These are phyloP conservation scores for Peromyscus californicus DNA, from an alignment of 2,113 vertebrate genomes.

Conservation along the genomic window DNA sequence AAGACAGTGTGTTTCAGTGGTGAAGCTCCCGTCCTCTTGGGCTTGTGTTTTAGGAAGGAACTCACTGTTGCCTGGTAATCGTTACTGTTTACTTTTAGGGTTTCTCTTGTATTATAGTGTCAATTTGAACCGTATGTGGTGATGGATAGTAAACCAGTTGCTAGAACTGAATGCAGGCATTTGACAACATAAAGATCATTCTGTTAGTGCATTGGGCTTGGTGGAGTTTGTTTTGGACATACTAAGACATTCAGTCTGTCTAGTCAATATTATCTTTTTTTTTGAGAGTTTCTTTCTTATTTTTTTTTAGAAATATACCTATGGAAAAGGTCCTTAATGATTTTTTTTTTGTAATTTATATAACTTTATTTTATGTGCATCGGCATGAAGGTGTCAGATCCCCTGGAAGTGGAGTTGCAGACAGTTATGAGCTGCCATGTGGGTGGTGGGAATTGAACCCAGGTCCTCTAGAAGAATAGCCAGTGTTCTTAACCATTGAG, in stretches of 20 bases:
- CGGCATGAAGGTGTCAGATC: no score
- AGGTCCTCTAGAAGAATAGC: no score
- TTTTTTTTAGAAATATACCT: no score
- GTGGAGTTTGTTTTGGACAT: neutral
- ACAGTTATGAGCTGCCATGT: no score
- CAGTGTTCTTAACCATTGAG: no score
- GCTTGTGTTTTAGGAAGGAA: constrained; percentile 1
- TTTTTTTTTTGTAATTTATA: no score
- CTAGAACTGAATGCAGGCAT: constrained; percentile 27
- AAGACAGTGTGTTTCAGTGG: neutral
- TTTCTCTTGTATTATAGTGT: neutral
- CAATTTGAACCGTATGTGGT: neutral
- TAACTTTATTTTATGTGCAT: no score
- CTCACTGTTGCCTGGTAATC: neutral
- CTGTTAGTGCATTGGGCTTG: neutral
- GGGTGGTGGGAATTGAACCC: no score
- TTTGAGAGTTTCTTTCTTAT: no score
- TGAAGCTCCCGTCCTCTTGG: neutral
- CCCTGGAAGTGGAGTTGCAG: no score
- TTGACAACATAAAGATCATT: neutral
- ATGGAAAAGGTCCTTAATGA: no score
- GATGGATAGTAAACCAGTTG: neutral
- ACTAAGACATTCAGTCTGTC: neutral
- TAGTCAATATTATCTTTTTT: constrained; percentile 18
- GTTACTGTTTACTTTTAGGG: neutral